Evolutionary conservation across 2,113 vertebrate genomes (phyloP), one percentile per base, ranked within the genome.

Genomic region (Myxocyprinus asiaticus): DNA sequence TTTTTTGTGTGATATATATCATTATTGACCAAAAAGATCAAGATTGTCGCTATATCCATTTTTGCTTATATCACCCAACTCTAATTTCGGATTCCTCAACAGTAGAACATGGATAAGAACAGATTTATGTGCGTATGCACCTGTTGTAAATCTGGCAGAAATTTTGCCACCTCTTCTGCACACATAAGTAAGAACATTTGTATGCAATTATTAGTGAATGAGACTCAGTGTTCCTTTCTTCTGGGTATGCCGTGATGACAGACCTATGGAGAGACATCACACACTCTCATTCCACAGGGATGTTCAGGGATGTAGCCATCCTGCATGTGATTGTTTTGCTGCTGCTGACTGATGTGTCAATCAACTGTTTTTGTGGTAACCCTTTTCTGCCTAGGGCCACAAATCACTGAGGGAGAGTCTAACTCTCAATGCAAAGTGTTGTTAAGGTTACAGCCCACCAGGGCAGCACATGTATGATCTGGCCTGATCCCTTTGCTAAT

Each of bases 351-450:
- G 73, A 80, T 56, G 51, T 55, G 33, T 83, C 82, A 22, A 42
- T 64, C 50, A 56, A 5, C 73, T 82, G 77, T 80, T 68, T 77
- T 59, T 85, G 74, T 64, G 74, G 72, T 59, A 82, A 82, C 80
- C 58, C 68, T 17, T 22, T 6, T 66, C 67, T 73, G 12, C 59
- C 73, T 80, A 65, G 67, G 74, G 71, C 44, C 55, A 48, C 42
- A 12, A 45, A 50, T 63, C 69, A 66, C 67, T 42, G 22, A 61
- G 44, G 56, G 59, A 9, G n/a, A 17, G 22, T 43, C 77, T 63
- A n/a, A 48, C 22, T 63, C 61, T 67, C 72, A 15, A 67, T 70
- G 66, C 48, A 17, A 71, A 61, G 55, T 12, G 83, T 77, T 66
- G 78, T 69, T 66, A 80, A 42, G 80, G 77, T 68, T 68, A 85